A percentile compares a stretch with the other conserved stretches of the same genome.
Conservation (phyloP, 2,113 vertebrate genomes). For the Hydropotes inermis region DNA sequence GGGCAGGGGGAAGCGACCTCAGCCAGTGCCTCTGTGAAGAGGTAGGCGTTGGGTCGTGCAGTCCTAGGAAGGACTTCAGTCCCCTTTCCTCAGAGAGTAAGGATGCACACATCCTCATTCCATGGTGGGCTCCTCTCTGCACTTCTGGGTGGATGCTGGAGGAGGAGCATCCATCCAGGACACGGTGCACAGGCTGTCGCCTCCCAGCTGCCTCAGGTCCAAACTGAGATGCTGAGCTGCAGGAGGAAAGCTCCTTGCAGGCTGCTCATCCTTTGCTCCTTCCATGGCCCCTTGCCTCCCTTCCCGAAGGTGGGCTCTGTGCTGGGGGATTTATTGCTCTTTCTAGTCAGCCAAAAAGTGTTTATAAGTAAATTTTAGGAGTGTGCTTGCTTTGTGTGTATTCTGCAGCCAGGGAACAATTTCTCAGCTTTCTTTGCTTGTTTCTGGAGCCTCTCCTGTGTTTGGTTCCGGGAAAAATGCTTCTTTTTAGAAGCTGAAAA, state of each 20-base stretch:
- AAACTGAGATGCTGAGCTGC: not conserved
- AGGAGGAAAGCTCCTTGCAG: rapidly evolving
- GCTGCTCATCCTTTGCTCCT: too few relatives aligned
- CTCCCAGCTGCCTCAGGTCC: not conserved
- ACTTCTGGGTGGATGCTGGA: not conserved
- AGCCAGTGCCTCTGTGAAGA: not conserved
- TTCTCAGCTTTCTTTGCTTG: too few relatives aligned
- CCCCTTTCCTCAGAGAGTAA: not conserved
- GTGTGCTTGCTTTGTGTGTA: too few relatives aligned
- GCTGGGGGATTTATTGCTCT: too few relatives aligned
- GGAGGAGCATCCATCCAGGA: not conserved
- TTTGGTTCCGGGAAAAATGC: too few relatives aligned
- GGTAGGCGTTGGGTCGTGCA: not conserved
- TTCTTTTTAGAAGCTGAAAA: too few relatives aligned
- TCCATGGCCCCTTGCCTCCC: too few relatives aligned
- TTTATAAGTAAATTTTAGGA: too few relatives aligned
- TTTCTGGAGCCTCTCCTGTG: too few relatives aligned
- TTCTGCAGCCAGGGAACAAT: too few relatives aligned
- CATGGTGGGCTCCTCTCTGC: not conserved
- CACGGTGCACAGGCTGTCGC: not conserved
- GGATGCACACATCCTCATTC: not conserved
- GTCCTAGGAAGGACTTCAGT: not conserved
- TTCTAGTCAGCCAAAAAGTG: too few relatives aligned
- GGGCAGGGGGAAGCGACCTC: not conserved
- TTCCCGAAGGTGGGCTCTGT: too few relatives aligned